phyloP scores from a whole-genome alignment of 1,140 invertebrate species.

The Calycopis cecrops region DNA sequence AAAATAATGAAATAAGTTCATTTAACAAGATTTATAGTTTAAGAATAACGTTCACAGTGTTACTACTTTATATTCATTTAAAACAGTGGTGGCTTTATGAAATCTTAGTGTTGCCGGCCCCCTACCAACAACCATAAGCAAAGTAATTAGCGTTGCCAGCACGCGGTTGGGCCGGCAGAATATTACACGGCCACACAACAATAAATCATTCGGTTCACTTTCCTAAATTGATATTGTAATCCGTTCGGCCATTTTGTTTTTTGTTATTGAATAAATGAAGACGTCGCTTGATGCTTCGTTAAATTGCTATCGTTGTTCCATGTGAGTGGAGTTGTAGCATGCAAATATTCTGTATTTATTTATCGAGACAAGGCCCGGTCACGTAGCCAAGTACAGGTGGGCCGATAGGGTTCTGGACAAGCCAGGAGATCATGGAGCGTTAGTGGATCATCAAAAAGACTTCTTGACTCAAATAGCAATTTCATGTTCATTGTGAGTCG shows the following conservation, averaged over 20 bases:
- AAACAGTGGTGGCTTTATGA: conserved; percentile 1
- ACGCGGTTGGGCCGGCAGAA: conserved; percentile 35
- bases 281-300: conserved; percentile 65
- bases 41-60: background rate
- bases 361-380: no score
- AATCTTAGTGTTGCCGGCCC: background rate
- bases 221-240: conserved; percentile 75
- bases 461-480: no score
- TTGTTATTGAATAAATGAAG: conserved; percentile 70
- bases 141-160: conserved; percentile 14
- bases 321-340: conserved; percentile 35
- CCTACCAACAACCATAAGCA: conserved; percentile 20
- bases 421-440: no score
- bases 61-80: conserved; percentile 6
- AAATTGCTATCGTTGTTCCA: conserved; percentile 60
- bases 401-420: no score
- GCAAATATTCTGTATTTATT: no score
- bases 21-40: conserved; percentile 5
- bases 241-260: conserved; percentile 49
- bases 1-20: conserved; percentile 11
- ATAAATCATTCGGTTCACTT: conserved; percentile 72
- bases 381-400: no score
- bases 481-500: no score
- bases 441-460: no score
- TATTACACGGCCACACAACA: conserved; percentile 53